Base-by-base conservation (phyloP, 2,888 invertebrate species). In the Pandemis corylana region DNA sequence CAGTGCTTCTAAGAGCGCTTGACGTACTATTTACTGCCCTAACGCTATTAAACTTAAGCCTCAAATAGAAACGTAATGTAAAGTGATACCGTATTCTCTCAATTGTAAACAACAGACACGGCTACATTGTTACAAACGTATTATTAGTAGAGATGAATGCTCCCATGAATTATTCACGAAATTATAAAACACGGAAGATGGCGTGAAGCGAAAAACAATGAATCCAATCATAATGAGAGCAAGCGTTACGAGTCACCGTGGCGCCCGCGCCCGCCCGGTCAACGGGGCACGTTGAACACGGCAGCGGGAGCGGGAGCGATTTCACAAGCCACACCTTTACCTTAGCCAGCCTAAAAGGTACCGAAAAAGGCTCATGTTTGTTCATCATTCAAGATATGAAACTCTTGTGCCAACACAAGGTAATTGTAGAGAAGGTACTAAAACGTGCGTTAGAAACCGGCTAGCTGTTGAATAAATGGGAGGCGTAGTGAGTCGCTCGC, bases 141-240 rank as follows among this genome's bases (percentile, higher is more conserved):
- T 71, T 76, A 71, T 75, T 72, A 75, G 68, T 78, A 76, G 75
- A 76, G 74, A 72, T 68, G 81, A 82, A 83, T 80, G 78, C 76
- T 77, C 75, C 80, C 80, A 83, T 86, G 84, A 85, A 85, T 85
- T 83, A 88, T 88, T 87, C 85, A 86, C 80, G 78, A 83, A 85
- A 83, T 84, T 85, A 84, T 85, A 80, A 84, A 84, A 84, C 80
- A 83, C 82, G 82, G 81, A 83, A 82, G 83, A 84, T 82, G 83
- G 83, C 82, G 81, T 81, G 83, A 83, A 85, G 84, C 84, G 82
- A 83, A 86, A 87, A 86, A 87, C 87, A 87, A 87, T 86, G 84
- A 84, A 82, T 86, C 85, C 83, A 83, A 86, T 87, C 83, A 85
- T 83, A 84, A 85, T 83, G 82, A 84, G 81, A 80, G 76, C 78